Evolutionary conservation across 2,888 invertebrate genomes (phyloP), one percentile per base, ranked within the genome.

Genomic region (Tanypteryx hageni): DNA sequence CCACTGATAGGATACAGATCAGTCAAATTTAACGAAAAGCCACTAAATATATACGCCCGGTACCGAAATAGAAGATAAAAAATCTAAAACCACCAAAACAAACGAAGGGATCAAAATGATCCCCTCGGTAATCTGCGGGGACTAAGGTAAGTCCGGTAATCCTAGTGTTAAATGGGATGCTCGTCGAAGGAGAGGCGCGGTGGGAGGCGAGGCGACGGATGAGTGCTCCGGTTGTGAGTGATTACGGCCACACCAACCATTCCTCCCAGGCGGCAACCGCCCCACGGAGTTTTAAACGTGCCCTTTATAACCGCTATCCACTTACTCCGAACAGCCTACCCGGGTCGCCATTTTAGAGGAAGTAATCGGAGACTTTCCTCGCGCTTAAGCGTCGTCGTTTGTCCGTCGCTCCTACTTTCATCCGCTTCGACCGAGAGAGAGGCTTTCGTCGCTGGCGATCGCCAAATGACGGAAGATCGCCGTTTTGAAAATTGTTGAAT

Each of bases 271-370:
- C 64, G 16, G n/a, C 76, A 76, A 76, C 76, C 27, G 76, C 76
- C 27, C 76, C 76, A 76, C 76, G 27, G 22, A 76, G 27, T 76
- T 76, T 76, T 76, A 76, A 76, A 76, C 76, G 76, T 76, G 44
- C 76, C 27, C 76, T 76, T 76, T 76, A 76, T 76, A 76, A 76
- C 76, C 76, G 76, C 76, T 76, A 76, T 76, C 76, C 76, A 76
- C 76, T 76, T 76, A 76, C 76, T 76, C 76, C 76, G 22, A 76
- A 27, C 22, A n/a, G 76, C 76, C 76, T 76, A 76, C 76, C 22
- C 76, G 68, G 68, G 22, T 68, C 68, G 76, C 76, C 76, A 76
- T 76, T 76, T 76, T 22, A 61, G 18, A 61, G 61, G 61, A 13
- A 76, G 76, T 76, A 76, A 76, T 76, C 76, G 76, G 76, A 76